phyloP scores from a whole-genome alignment of 64 coral and sea anemone genomes.

The Porites lutea region DNA sequence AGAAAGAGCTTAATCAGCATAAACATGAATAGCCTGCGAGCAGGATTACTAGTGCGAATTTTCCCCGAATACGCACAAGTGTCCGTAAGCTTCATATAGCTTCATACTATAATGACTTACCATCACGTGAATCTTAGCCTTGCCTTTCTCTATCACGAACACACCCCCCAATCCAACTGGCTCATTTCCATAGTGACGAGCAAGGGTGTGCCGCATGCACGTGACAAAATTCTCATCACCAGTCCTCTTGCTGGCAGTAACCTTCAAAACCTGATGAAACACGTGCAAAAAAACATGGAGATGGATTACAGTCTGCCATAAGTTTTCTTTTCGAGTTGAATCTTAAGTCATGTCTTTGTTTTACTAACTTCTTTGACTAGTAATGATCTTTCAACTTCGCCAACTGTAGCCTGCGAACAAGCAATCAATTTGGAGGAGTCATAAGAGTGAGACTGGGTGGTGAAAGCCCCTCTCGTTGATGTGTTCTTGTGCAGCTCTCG shows the following conservation, averaged over 20 bases:
- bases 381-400: too few species aligned
- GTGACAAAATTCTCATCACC: slow-evolving; percentile 91
- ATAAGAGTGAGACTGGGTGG: too few species aligned
- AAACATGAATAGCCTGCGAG: too few species aligned
- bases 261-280: slow-evolving; percentile 81
- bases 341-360: not conserved
- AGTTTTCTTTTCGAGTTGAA: not conserved
- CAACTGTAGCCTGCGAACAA: too few species aligned
- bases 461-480: too few species aligned
- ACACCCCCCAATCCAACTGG: slow-evolving; percentile 91
- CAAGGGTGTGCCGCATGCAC: slow-evolving; percentile 86
- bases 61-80: too few species aligned
- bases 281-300: not conserved
- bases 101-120: slow-evolving; percentile 30
- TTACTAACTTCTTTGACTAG: not conserved
- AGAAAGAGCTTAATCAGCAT: too few species aligned
- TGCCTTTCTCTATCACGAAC: slow-evolving; percentile 92
- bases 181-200: slow-evolving; percentile 74
- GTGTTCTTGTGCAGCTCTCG: too few species aligned
- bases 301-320: not conserved
- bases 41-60: too few species aligned
- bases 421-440: too few species aligned
- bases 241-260: slow-evolving; percentile 70
- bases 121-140: slow-evolving; percentile 98
- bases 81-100: not conserved